Evolutionary conservation across 2,113 vertebrate genomes (phyloP).

Genomic region (Alces alces): DNA sequence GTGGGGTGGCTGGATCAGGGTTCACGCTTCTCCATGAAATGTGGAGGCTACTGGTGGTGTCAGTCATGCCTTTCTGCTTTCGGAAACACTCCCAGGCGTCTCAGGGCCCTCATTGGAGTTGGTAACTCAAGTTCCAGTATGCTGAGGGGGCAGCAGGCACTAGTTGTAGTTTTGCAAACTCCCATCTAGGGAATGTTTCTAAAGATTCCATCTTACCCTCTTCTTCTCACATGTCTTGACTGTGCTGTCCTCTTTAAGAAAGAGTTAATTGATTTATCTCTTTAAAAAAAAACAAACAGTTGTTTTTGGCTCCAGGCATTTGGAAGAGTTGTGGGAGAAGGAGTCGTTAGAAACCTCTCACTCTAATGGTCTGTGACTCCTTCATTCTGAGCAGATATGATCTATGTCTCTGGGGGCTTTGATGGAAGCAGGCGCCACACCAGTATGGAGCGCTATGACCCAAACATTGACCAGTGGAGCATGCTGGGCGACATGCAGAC

Average conservation of each 20-base stretch:
- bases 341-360: not conserved
- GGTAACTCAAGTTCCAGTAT: not conserved
- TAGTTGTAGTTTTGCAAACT: not conserved
- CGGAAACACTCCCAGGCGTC: not conserved
- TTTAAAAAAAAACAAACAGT: not conserved
- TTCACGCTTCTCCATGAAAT: not conserved
- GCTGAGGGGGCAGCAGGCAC: not conserved
- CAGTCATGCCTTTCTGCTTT: not conserved
- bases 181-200: not conserved
- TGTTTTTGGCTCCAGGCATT: not conserved
- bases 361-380: not conserved
- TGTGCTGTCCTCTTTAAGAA: not conserved
- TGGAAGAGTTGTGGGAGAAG: not conserved
- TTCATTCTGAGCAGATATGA: constrained; percentile 89
- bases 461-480: constrained; percentile 99
- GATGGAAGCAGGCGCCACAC: constrained; percentile 97
- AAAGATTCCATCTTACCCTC: not conserved
- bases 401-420: constrained; percentile 97
- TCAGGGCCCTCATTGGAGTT: not conserved
- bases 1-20: not conserved
- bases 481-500: constrained; percentile 99
- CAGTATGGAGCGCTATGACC: constrained; percentile 98
- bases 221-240: not conserved
- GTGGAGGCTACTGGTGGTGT: too few relatives aligned
- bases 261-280: not conserved